Conservation (phyloP, 2,888 invertebrate genomes). For the Platerodrilus igneus region DNA sequence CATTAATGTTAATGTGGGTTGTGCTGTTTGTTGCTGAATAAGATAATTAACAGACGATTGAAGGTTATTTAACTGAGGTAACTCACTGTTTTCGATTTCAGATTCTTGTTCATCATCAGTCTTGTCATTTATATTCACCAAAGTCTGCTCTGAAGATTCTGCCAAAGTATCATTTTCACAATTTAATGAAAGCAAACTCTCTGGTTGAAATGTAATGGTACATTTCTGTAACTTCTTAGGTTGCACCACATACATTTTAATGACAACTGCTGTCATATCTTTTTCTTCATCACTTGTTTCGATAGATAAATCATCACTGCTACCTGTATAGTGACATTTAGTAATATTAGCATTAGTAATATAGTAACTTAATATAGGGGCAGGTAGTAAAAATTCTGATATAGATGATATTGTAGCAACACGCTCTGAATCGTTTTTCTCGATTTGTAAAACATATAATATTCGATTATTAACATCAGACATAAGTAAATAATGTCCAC, state of each 20-base stretch:
- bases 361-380: slow-evolving; percentile 84
- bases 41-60: slow-evolving; percentile 43
- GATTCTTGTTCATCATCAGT: slow-evolving; percentile 30
- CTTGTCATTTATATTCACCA: slow-evolving; percentile 22
- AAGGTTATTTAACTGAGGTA: slow-evolving; percentile 42
- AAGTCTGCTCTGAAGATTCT: slow-evolving; percentile 18
- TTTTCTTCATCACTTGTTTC: slow-evolving; percentile 55
- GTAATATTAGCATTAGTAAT: slow-evolving; percentile 71
- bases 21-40: slow-evolving; percentile 40
- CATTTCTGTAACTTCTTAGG: slow-evolving; percentile 82
- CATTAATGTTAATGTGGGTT: slow-evolving; percentile 65
- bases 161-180: slow-evolving; percentile 22
- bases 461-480: slow-evolving; percentile 83
- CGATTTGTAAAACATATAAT: slow-evolving; percentile 75
- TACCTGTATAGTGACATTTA: slow-evolving; percentile 47
- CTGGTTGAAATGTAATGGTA: slow-evolving; percentile 41
- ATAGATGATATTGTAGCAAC: slow-evolving; percentile 67
- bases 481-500: slow-evolving; percentile 79
- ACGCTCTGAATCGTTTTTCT: slow-evolving; percentile 58
- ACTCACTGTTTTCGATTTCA: slow-evolving; percentile 27
- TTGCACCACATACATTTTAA: slow-evolving; percentile 74
- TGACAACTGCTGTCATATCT: slow-evolving; percentile 51
- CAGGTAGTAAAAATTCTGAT: slow-evolving; percentile 82
- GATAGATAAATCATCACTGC: slow-evolving; percentile 54
- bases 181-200: slow-evolving; percentile 27